Evolutionary conservation across 2,113 vertebrate species (phyloP).

Genomic region (Syrrhaptes paradoxus): DNA sequence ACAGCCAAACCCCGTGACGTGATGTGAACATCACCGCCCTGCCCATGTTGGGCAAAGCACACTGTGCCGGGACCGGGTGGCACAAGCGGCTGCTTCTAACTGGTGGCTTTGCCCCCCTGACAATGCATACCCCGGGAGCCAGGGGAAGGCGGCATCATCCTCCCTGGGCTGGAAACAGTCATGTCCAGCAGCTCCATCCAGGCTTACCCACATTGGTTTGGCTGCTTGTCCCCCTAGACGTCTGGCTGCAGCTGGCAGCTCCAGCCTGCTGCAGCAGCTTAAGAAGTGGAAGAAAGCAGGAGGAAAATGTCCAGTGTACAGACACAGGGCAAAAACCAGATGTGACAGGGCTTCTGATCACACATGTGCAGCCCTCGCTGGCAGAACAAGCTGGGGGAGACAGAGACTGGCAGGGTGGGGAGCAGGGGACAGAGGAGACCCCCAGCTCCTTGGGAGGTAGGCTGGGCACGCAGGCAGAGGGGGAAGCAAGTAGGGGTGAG

Average conservation of each 20-base stretch:
- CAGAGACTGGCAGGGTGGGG: background rate
- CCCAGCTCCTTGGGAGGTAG: background rate
- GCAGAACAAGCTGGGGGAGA: background rate
- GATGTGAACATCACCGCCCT: background rate
- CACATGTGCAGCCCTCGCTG: fast-evolving
- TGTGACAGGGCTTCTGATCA: background rate
- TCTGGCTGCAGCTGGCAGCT: background rate
- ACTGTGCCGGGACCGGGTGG: background rate
- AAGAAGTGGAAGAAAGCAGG: background rate
- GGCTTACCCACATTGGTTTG: background rate
- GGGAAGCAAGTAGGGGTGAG: background rate
- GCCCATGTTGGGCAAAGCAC: background rate
- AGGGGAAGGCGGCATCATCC: background rate
- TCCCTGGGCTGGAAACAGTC: background rate
- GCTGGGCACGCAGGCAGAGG: background rate
- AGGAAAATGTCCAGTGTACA: background rate
- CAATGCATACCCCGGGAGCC: fast-evolving
- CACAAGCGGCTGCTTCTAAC: background rate
- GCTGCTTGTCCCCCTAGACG: background rate
- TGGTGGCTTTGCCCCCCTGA: background rate
- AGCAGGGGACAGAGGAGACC: background rate
- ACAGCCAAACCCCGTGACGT: background rate
- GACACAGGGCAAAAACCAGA: background rate
- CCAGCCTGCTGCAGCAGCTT: background rate
- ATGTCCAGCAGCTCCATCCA: background rate